Percentiles rank a stretch among this genome's conserved stretches.
Conservation (phyloP, 1,140 invertebrate genomes). For the Heliconius eleuchia region DNA sequence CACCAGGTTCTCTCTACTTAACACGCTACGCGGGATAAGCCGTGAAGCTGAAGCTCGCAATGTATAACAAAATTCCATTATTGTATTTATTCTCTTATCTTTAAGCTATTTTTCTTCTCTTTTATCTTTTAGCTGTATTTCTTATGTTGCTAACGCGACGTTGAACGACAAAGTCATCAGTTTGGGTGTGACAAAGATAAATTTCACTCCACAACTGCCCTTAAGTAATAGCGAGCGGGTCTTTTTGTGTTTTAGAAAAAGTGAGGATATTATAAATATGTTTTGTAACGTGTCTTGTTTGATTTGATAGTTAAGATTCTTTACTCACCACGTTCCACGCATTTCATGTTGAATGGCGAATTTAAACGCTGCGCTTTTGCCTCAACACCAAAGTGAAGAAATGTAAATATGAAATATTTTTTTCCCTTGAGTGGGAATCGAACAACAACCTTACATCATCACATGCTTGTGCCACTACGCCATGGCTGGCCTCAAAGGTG, state of each 20-base stretch:
- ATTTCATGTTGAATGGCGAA: too few species aligned
- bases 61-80: background rate
- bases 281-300: background rate
- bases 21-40: too few species aligned
- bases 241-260: background rate
- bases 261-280: background rate
- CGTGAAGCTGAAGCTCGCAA: background rate
- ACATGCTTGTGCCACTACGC: too few species aligned
- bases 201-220: constrained; percentile 4
- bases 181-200: constrained; percentile 20
- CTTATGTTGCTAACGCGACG: background rate
- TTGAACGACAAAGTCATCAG: constrained; percentile 16
- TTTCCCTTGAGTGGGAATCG: too few species aligned
- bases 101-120: background rate
- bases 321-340: too few species aligned
- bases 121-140: background rate
- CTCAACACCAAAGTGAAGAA: too few species aligned
- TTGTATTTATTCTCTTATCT: background rate
- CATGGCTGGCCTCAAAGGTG: too few species aligned
- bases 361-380: too few species aligned
- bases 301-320: too few species aligned
- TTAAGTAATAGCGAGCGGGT: background rate
- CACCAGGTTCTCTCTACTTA: background rate
- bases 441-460: too few species aligned
- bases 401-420: too few species aligned